Base-by-base conservation (phyloP, 1,140 invertebrate species). In the Brachionus angularis region DNA sequence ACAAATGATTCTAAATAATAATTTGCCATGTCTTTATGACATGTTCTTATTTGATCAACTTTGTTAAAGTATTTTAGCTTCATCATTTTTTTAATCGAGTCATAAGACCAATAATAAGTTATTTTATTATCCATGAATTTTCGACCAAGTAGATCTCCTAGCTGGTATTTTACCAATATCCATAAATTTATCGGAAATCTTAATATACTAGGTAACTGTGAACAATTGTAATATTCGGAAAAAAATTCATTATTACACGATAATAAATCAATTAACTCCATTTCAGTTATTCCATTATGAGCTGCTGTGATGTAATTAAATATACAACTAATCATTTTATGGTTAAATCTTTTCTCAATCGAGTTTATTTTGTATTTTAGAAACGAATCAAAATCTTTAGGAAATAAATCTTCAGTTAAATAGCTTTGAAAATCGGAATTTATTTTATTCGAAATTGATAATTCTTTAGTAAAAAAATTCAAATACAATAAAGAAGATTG, bases 261-360 rank as follows among this genome's bases (percentile, higher is more conserved):
- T 10, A 78, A 47, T 5, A 78, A 31, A 33, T 77, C 75, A n/a
- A 74, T 67, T 18, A 79, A 52, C 47, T 79, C 78, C 25, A 73
- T 61, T 74, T 79, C 78, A 10, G 77, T 55, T 1, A 79, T 67
- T 39, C 78, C 78, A 72, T 74, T 75, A 25, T 62, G 70, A 4
- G 77, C 75, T 23, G 76, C 46, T 18, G 46, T 70, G 1, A 70
- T 70, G 18, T 70, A 70, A 42, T 70, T 70, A 53, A 49, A 70
- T 31, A 70, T 31, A 36, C 36, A 53, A 33, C 36, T 36, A 23
- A 50, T 29, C 14, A 50, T 70, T 29, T 50, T 52, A 7, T 31
- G 16, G 12, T 50, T 46, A 16, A 70, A 53, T 70, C 29, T 50
- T 44, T 39, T 36, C 16, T 70, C 53, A 27, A 58, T 58, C 14